Evolutionary conservation across 2,113 vertebrate species (phyloP), one percentile per base, ranked within the genome.

Genomic region (Peromyscus californicus): DNA sequence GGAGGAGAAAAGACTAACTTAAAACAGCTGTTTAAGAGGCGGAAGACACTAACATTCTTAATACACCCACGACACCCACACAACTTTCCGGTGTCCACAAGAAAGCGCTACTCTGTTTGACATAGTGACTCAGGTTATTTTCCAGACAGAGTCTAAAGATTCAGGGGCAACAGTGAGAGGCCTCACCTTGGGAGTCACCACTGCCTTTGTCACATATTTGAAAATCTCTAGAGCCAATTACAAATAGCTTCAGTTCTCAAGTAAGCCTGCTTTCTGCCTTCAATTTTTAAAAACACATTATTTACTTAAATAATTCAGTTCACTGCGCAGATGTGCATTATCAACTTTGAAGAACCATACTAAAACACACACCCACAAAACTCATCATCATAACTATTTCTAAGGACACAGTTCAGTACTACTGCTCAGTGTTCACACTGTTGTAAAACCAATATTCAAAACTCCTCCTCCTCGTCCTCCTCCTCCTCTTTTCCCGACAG

Each of bases 1-100:
- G 94, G 98, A 88, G 33, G 90, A 96, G 97, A 97, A 91, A 97
- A 98, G 70, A 92, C 80, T 76, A 97, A 94, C 95, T 97, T 97
- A 96, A 88, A 96, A 97, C 79, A 70, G 31, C 33, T 85, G 88
- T 85, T 78, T 92, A 80, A 88, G 15, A 72, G 84, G 33, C 26
- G 88, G n/a, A 86, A 86, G 78, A 80, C 48, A 10, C 59, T 59
- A 92, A 15, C 54, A 90, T 76, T 95, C 89, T 94, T 82, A 82
- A 57, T 9, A n/a, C 29, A 93, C 42, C 2, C 51, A 90, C 11
- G 90, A 4, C 33, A 45, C 31, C 33, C 80, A 95, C 0, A n/a
- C 3, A n/a, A 17, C 85, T 72, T 75, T 61, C 45, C 57, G 19
- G 21, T 10, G 57, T 33, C 36, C 59, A 33, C 4, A 82, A 90